Conservation (phyloP, 2,888 invertebrate genomes). For the Tholera decimalis region DNA sequence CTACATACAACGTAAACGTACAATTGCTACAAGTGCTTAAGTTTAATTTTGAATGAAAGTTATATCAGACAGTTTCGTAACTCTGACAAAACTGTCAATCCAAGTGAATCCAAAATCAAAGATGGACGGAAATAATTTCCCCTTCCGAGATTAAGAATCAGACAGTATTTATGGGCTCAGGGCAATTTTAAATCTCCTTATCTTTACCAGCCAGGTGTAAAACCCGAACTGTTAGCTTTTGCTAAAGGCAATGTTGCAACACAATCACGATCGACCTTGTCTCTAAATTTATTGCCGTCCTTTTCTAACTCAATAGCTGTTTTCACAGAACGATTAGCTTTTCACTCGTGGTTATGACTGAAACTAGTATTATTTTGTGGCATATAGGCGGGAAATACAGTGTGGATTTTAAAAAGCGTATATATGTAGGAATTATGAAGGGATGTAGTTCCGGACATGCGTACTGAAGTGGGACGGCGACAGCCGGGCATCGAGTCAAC, state of each 20-base stretch:
- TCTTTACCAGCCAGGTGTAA: conserved; percentile 83
- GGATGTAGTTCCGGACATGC: conserved; percentile 88
- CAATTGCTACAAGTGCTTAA: neutral
- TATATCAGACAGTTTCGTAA: conserved; percentile 5
- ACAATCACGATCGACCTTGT: conserved; percentile 85
- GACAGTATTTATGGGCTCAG: conserved; percentile 67
- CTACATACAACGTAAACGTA: no score
- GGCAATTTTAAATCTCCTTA: conserved; percentile 79
- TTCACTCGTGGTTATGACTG: conserved; percentile 36
- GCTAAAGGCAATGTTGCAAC: conserved; percentile 77
- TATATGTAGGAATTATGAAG: conserved; percentile 79
- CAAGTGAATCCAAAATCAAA: conserved; percentile 33
- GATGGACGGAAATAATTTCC: conserved; percentile 50
- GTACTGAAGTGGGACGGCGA: conserved; percentile 86
- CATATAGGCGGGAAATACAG: conserved; percentile 59
- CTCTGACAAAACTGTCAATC: conserved; percentile 17
- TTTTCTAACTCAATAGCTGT: conserved; percentile 65
- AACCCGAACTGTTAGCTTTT: conserved; percentile 76
- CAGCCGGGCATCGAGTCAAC: conserved; percentile 76
- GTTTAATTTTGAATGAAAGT: neutral
- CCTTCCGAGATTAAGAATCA: conserved; percentile 64
- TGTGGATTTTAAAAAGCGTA: conserved; percentile 69
- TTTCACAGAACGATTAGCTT: conserved; percentile 24
- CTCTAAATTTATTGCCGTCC: conserved; percentile 70
- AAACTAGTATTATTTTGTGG: conserved; percentile 59